Base-by-base conservation (phyloP, 2,797 vertebrate genomes). In the Novumbra hubbsi region DNA sequence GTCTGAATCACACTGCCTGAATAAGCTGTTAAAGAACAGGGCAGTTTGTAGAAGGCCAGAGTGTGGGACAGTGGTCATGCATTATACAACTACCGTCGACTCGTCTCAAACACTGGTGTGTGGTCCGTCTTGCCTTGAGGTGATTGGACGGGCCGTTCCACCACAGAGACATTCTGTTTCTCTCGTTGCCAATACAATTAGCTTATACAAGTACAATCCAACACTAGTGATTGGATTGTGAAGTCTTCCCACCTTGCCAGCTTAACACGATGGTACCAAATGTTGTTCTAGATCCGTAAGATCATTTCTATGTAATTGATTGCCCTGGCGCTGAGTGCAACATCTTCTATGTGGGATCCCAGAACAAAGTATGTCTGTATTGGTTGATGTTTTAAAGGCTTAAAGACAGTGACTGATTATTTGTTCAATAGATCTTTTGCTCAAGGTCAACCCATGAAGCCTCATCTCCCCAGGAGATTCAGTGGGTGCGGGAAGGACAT, bases 401-500 rank as follows among this genome's bases (percentile, higher is more conserved):
- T 55, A 19, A 55, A 55, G 52, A 55, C 19, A 16, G 7, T n/a
- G 19, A 55, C 52, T 21, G 52, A 55, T 55, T 55, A 55, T 45
- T 68, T 48, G 34, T n/a, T n/a, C 11, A 34, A 63, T 5, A 63
- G 60, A 63, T 15, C 27, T 5, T 11, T 63, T 68, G n/a, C 55
- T 70, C 15, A 73, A 38, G 62, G 73, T 55, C 75, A 48, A 78
- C 28, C 77, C 78, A 84, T 72, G 71, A 64, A 70, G 28, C 27
- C 21, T 57, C 49, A 16, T 49, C 41, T 65, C 30, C 17, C n/a
- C n/a, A n/a, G n/a, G n/a, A n/a, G n/a, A n/a, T n/a, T 4, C 68
- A 84, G 63, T 50, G 41, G 73, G 72, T 41, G 71, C 73, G 57
- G 62, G 78, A 76, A 76, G 19, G 67, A 62, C 21, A 76, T 77